A percentile compares a stretch with the other conserved stretches of the same genome.
These are phyloP conservation scores for Endotricha flammealis DNA, from an alignment of 2,888 invertebrate genomes.

Conservation along the genomic window DNA sequence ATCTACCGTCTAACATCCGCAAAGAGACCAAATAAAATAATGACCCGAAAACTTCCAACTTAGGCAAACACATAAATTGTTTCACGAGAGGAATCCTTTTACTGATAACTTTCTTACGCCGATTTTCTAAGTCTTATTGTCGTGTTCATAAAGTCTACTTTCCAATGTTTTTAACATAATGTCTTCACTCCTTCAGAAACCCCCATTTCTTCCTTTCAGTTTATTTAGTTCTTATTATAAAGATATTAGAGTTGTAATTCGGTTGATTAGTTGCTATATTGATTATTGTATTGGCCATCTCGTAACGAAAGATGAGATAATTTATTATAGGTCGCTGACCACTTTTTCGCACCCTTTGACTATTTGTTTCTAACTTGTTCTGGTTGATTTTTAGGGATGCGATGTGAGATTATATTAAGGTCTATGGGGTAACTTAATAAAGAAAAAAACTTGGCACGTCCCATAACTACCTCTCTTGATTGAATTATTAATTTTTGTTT, in stretches of 20 bases:
- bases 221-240: conserved; percentile 18
- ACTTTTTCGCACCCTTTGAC: conserved; percentile 47
- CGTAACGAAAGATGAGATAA: conserved; percentile 48
- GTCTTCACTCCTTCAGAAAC: conserved; percentile 20
- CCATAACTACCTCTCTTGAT: no score
- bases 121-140: conserved; percentile 23
- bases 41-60: conserved; percentile 52
- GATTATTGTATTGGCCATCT: conserved; percentile 35
- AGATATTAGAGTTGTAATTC: conserved; percentile 24
- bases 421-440: background rate
- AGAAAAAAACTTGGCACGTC: no score
- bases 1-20: conserved; percentile 18
- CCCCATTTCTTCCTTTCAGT: conserved; percentile 14
- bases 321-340: conserved; percentile 49
- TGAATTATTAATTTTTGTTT: no score
- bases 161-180: conserved; percentile 16
- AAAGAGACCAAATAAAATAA: conserved; percentile 47
- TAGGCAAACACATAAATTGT: conserved; percentile 66
- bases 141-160: conserved; percentile 20
- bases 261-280: conserved; percentile 13
- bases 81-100: conserved; percentile 49
- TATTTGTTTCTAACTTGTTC: conserved; percentile 37
- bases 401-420: background rate
- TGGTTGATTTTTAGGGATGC: conserved; percentile 12
- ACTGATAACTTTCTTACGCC: conserved; percentile 34